A percentile compares a stretch with the other conserved stretches of the same genome.
phyloP scores from a whole-genome alignment of 2,888 invertebrate genomes.

The Gerris lacustris region DNA sequence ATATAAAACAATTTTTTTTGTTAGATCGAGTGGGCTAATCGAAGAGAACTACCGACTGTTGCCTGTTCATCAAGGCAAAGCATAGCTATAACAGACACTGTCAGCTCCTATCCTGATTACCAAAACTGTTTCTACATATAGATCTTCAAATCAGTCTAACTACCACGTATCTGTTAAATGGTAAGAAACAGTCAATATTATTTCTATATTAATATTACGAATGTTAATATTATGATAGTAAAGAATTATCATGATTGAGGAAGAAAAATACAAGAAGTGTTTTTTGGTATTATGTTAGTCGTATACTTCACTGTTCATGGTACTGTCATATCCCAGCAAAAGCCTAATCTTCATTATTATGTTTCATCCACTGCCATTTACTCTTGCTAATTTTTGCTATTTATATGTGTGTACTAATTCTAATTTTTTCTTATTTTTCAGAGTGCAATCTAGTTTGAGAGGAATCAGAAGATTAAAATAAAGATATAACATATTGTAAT shows the following conservation, averaged over 20 bases:
- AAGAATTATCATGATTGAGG: no score
- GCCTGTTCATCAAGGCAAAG: conserved; percentile 32
- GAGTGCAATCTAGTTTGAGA: conserved; percentile 20
- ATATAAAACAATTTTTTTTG: neutral
- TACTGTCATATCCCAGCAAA: no score
- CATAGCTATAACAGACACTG: conserved; percentile 36
- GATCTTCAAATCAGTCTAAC: neutral
- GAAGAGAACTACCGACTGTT: conserved; percentile 36
- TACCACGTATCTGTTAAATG: no score
- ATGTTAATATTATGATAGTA: no score
- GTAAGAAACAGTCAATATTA: no score
- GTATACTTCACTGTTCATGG: no score
- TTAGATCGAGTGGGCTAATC: conserved; percentile 20
- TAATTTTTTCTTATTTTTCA: conserved; percentile 16
- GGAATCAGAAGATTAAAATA: conserved; percentile 21
- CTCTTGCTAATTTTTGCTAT: no score
- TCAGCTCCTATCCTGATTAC: conserved; percentile 46
- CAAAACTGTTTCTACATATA: conserved; percentile 56
- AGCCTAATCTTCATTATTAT: no score
- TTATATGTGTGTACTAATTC: neutral
- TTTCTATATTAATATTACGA: no score
- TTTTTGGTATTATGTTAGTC: no score
- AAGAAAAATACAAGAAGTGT: no score
- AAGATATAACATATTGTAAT: neutral
- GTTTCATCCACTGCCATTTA: no score